phyloP scores from a whole-genome alignment of 1,140 invertebrate genomes.

The Bombus ignitus region DNA sequence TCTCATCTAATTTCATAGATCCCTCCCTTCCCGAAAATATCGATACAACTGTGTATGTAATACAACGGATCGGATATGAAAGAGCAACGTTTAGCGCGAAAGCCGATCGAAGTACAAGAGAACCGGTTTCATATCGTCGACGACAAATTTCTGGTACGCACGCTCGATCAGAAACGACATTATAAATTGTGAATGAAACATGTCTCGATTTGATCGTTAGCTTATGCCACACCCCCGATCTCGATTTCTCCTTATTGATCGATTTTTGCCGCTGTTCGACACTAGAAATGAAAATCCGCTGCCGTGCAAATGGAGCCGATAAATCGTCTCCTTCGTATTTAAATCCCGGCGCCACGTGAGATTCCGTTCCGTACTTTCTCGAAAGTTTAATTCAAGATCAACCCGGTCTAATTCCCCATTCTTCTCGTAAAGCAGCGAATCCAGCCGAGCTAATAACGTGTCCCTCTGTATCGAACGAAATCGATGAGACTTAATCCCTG shows the following conservation, averaged over 20 bases:
- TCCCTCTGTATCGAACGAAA: slow-evolving; percentile 60
- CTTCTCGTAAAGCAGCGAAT: not conserved
- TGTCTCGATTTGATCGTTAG: not conserved
- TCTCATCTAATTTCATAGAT: not conserved
- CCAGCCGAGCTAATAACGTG: slow-evolving; percentile 31
- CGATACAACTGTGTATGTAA: too few relatives aligned
- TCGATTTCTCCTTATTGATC: not conserved
- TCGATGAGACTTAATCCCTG: slow-evolving; percentile 69
- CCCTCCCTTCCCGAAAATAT: not conserved
- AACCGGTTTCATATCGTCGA: not conserved
- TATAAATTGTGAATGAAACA: not conserved
- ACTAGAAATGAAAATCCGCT: not conserved
- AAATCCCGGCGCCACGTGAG: slow-evolving; percentile 5
- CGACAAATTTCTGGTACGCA: not conserved
- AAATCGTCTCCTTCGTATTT: slow-evolving; percentile 27
- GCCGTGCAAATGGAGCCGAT: slow-evolving; percentile 1
- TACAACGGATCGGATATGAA: too few relatives aligned
- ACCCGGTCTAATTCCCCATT: slow-evolving; percentile 19
- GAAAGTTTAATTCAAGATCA: slow-evolving; percentile 45
- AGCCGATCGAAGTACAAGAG: not conserved
- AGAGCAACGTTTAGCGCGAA: not conserved
- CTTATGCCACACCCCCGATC: too few relatives aligned
- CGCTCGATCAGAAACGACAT: not conserved
- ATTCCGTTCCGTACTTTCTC: not conserved
- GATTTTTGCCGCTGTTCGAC: not conserved